Conservation (phyloP, 2,888 invertebrate genomes). For the Conchocele bisecta region DNA sequence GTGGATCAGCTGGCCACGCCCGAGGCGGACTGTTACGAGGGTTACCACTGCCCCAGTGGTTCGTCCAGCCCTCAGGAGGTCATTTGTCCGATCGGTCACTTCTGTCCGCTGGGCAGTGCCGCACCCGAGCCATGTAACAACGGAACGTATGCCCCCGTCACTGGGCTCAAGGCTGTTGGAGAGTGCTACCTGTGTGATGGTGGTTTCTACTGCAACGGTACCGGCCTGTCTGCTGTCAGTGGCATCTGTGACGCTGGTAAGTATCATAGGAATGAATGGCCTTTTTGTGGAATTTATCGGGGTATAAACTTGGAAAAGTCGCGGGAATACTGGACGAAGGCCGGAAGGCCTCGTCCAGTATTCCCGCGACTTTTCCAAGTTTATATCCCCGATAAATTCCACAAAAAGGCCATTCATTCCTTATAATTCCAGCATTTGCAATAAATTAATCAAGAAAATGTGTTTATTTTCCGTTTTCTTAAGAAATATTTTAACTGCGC, state of each 20-base stretch:
- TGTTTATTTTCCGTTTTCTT: too few relatives aligned
- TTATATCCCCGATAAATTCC: too few relatives aligned
- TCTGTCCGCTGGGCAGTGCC: conserved; percentile 71
- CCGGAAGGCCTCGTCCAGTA: too few relatives aligned
- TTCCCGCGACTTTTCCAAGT: too few relatives aligned
- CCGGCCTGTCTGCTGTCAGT: conserved; percentile 66
- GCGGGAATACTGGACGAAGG: too few relatives aligned
- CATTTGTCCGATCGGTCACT: conserved; percentile 72
- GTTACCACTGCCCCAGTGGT: conserved; percentile 75
- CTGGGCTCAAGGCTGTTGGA: conserved; percentile 47
- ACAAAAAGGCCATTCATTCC: too few relatives aligned
- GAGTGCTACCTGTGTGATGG: conserved; percentile 74
- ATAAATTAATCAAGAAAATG: too few relatives aligned
- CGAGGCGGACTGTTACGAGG: conserved; percentile 72
- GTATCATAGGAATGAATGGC: too few relatives aligned
- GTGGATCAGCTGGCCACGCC: conserved; percentile 69
- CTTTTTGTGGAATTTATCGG: too few relatives aligned
- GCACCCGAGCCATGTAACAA: conserved; percentile 75
- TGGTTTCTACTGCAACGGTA: conserved; percentile 76
- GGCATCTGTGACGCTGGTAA: conserved; percentile 73
- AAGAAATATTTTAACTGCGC: too few relatives aligned
- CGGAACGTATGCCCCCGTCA: conserved; percentile 75
- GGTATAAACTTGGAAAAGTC: too few relatives aligned
- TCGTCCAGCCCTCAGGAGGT: conserved; percentile 63
- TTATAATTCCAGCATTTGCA: too few relatives aligned